Conservation (phyloP, 1,140 invertebrate genomes). For the Zaprionus ornatus region DNA sequence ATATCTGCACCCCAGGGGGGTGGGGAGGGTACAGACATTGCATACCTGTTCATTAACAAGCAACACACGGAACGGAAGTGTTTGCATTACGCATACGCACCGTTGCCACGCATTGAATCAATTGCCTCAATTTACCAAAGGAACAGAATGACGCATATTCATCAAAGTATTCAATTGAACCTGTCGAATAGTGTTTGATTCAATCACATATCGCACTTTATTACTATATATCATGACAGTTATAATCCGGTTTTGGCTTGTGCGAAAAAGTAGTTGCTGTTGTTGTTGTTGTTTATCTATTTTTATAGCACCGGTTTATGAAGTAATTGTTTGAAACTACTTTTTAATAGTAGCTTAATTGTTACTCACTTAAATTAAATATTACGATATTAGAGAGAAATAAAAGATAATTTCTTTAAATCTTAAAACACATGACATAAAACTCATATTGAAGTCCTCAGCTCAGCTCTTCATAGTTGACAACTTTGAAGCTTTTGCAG, state of each 20-base stretch:
- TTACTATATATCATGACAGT: not conserved
- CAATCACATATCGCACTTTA: not conserved
- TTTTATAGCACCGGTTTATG: conserved; percentile 1
- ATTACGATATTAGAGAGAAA: not conserved
- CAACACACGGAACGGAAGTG: conserved; percentile 28
- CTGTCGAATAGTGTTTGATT: not conserved
- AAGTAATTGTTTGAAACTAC: not conserved
- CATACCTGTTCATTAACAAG: conserved; percentile 33
- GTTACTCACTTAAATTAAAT: not conserved
- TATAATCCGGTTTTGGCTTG: not conserved
- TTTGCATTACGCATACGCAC: conserved; percentile 62
- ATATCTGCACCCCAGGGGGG: not conserved
- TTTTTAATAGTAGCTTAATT: not conserved
- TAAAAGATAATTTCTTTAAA: not conserved
- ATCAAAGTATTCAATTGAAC: not conserved
- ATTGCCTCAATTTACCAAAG: not conserved
- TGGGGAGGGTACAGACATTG: not conserved
- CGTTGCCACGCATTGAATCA: conserved; percentile 14
- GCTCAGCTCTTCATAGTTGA: not conserved
- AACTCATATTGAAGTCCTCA: not conserved
- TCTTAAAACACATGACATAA: not conserved
- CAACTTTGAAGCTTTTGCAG: not conserved
- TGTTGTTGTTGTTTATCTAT: not conserved
- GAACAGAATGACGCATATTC: not conserved
- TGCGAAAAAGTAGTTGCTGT: not conserved